Conservation (phyloP, 2,797 vertebrate genomes). For the Oreochromis mossambicus region DNA sequence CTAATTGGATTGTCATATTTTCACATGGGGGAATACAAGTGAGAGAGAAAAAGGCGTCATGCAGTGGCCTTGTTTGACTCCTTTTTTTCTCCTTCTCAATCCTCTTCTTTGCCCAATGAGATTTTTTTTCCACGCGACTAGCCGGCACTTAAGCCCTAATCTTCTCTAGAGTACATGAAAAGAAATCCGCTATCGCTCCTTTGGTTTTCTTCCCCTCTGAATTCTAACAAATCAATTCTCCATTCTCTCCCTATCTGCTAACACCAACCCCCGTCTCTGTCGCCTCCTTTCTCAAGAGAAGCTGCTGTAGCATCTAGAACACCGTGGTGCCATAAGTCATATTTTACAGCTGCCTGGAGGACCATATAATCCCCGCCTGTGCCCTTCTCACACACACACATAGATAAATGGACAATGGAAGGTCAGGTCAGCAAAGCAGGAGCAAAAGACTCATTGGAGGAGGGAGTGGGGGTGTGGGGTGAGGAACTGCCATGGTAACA, state of each 20-base stretch:
- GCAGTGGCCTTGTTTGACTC: conserved; percentile 46
- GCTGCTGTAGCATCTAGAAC: conserved; percentile 45
- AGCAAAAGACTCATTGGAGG: not conserved
- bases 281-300: not conserved
- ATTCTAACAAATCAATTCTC: conserved; percentile 54
- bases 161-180: conserved; percentile 59
- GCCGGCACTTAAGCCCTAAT: conserved; percentile 61
- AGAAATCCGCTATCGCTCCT: conserved; percentile 36
- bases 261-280: not conserved
- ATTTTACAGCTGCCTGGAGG: conserved; percentile 63
- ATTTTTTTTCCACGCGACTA: conserved; percentile 36
- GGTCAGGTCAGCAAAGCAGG: conserved; percentile 55
- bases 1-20: conserved; percentile 73
- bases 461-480: not conserved
- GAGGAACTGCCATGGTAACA: conserved; percentile 24
- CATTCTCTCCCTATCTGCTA: not conserved
- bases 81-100: conserved; percentile 43
- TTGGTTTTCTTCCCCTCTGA: conserved; percentile 36
- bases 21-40: conserved; percentile 47
- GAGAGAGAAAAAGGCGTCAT: conserved; percentile 35
- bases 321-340: conserved; percentile 39
- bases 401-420: conserved; percentile 41
- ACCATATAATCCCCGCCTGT: conserved; percentile 42
- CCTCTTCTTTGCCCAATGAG: conserved; percentile 34
- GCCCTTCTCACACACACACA: conserved; percentile 22